Evolutionary conservation across 1,140 invertebrate genomes (phyloP).

Genomic region (Listronotus bonariensis): DNA sequence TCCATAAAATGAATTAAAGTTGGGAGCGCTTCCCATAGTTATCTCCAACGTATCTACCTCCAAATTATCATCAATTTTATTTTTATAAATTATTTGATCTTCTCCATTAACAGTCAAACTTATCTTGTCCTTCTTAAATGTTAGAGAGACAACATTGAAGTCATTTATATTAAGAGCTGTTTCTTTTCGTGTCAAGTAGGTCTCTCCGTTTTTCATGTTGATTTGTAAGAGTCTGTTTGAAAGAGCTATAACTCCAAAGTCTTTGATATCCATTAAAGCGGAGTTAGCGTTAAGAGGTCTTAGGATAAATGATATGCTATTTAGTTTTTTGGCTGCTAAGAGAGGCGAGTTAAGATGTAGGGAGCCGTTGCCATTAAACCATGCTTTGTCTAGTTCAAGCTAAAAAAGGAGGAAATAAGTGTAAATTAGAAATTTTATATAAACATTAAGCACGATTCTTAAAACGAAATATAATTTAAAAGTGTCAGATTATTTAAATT

Average conservation of each 20-base stretch:
- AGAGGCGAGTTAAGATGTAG: slow-evolving; percentile 9
- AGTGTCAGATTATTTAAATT: no score
- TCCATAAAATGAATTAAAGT: slow-evolving; percentile 63
- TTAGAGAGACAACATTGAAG: slow-evolving; percentile 32
- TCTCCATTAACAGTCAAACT: slow-evolving; percentile 32
- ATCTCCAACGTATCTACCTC: slow-evolving; percentile 16
- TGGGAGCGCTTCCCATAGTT: slow-evolving; percentile 22
- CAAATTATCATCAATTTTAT: slow-evolving; percentile 16
- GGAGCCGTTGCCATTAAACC: slow-evolving; percentile 34
- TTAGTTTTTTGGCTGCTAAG: slow-evolving; percentile 6
- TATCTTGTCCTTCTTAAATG: slow-evolving; percentile 20
- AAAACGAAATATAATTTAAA: no score
- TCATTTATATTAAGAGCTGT: slow-evolving; percentile 24
- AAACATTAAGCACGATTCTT: no score
- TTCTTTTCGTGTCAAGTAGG: slow-evolving; percentile 9
- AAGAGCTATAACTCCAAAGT: slow-evolving; percentile 28
- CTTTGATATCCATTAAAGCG: slow-evolving; percentile 48
- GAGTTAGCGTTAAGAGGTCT: slow-evolving; percentile 28
- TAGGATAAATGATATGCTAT: slow-evolving; percentile 28
- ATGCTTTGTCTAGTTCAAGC: slow-evolving; percentile 32
- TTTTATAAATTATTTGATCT: slow-evolving; percentile 16
- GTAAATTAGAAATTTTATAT: no score
- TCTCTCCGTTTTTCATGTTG: slow-evolving; percentile 25
- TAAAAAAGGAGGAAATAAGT: slow-evolving; percentile 6
- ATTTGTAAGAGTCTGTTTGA: slow-evolving; percentile 20